A percentile compares a stretch with the other conserved stretches of the same genome.
Evolutionary conservation across 2,888 invertebrate genomes (phyloP).

Genomic region (Rotaria magnacalcarata): DNA sequence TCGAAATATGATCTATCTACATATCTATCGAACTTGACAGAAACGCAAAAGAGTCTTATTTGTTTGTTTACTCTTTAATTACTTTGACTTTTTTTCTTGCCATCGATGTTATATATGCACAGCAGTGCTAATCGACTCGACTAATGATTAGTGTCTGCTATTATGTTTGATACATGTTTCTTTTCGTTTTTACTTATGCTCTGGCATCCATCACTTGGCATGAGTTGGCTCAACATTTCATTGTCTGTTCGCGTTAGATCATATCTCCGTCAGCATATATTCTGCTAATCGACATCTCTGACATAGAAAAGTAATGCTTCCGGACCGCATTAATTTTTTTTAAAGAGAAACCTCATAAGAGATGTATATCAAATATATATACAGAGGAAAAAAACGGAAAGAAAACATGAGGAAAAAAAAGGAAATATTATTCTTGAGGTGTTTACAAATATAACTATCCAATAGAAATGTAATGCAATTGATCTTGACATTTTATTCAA

Average conservation of each 20-base stretch:
- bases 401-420: background rate
- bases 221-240: constrained; percentile 29
- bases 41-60: constrained; percentile 11
- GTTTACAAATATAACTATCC: background rate
- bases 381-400: background rate
- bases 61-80: constrained; percentile 26
- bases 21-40: constrained; percentile 18
- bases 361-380: constrained; percentile 17
- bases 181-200: background rate
- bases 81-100: constrained; percentile 18
- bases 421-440: constrained; percentile 18
- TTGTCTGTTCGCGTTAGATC: constrained; percentile 13
- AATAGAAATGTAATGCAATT: constrained; percentile 6
- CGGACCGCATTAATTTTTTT: background rate
- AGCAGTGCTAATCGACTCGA: constrained; percentile 26
- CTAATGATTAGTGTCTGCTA: constrained; percentile 31
- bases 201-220: constrained; percentile 22
- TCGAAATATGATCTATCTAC: constrained; percentile 31
- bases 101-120: background rate
- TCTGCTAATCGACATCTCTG: constrained; percentile 10
- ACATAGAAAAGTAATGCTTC: background rate
- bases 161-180: constrained; percentile 29
- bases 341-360: background rate
- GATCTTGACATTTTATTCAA: background rate
- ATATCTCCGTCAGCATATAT: constrained; percentile 1